Percentiles rank a stretch among this genome's conserved stretches.
These are phyloP conservation scores for Drosophila vallismaia DNA, from an alignment of 2,888 invertebrate species.

Conservation along the genomic window DNA sequence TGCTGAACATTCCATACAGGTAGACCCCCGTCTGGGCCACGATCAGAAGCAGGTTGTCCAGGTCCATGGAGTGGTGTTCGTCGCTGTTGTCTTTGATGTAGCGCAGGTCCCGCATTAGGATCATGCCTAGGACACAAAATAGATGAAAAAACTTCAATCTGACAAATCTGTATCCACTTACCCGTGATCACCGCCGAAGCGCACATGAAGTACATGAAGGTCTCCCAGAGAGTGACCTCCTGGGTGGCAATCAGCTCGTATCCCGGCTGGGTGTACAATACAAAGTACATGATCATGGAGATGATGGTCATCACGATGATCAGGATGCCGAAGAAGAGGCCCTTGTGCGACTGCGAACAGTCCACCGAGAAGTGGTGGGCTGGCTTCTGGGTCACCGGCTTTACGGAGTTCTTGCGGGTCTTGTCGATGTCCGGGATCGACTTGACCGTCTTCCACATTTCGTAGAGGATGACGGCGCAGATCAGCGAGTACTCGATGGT, in stretches of 20 bases:
- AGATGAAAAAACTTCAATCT: background rate
- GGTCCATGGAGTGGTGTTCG: slow-evolving; percentile 84
- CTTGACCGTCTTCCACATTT: slow-evolving; percentile 95
- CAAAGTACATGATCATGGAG: slow-evolving; percentile 95
- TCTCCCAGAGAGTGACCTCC: slow-evolving; percentile 91
- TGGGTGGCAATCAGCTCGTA: slow-evolving; percentile 88
- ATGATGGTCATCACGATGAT: slow-evolving; percentile 93
- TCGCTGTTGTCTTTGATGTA: slow-evolving; percentile 85
- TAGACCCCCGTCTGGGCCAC: slow-evolving; percentile 95
- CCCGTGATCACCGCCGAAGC: slow-evolving; percentile 86
- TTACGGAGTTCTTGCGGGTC: slow-evolving; percentile 82
- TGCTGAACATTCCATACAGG: slow-evolving; percentile 93
- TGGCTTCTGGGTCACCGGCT: slow-evolving; percentile 80
- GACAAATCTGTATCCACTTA: slow-evolving; percentile 22
- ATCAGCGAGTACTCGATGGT: slow-evolving; percentile 95
- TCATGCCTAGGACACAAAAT: slow-evolving; percentile 84
- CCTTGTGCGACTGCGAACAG: slow-evolving; percentile 92
- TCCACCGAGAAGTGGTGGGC: slow-evolving; percentile 91
- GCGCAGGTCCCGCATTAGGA: slow-evolving; percentile 88
- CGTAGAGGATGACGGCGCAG: slow-evolving; percentile 93
- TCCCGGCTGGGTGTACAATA: slow-evolving; percentile 88
- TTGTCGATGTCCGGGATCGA: slow-evolving; percentile 85
- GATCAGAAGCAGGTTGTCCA: slow-evolving; percentile 92
- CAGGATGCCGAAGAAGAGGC: slow-evolving; percentile 90
- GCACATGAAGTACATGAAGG: slow-evolving; percentile 89